Percentiles rank a stretch among this genome's conserved stretches.
Evolutionary conservation across 2,888 invertebrate species (phyloP).

Genomic region (Rambutsinella grinnellia): DNA sequence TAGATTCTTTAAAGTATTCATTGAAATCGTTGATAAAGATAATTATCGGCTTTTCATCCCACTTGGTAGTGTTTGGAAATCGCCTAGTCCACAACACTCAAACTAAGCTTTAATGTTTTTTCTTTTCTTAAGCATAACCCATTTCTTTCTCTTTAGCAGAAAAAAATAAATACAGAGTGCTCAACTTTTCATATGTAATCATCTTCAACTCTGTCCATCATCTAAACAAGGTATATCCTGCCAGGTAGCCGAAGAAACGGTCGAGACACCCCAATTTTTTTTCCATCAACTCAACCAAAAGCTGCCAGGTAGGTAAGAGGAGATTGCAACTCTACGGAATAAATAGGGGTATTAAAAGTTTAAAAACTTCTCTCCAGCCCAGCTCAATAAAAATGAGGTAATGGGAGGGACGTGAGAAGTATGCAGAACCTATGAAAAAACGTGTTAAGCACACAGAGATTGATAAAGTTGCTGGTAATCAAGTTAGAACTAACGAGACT

Average conservation of each 20-base stretch:
- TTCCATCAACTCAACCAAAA: conserved; percentile 27
- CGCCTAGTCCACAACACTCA: conserved; percentile 46
- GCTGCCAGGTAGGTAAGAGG: conserved; percentile 18
- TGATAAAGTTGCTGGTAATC: neutral
- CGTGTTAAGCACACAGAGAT: neutral
- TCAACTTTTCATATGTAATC: conserved; percentile 42
- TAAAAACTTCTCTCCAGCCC: conserved; percentile 46
- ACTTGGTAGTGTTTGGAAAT: conserved; percentile 55
- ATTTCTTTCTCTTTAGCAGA: conserved; percentile 24
- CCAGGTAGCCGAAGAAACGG: conserved; percentile 9
- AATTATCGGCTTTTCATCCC: conserved; percentile 52
- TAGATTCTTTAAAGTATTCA: no score
- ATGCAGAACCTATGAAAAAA: conserved; percentile 35
- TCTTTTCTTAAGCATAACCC: no score
- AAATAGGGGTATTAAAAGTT: conserved; percentile 34
- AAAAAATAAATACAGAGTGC: conserved; percentile 33
- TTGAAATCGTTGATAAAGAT: conserved; percentile 55
- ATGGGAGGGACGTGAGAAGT: conserved; percentile 65
- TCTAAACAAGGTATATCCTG: conserved; percentile 22
- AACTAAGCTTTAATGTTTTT: no score
- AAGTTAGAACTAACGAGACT: conserved; percentile 3
- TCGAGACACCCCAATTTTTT: conserved; percentile 33
- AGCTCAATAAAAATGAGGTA: conserved; percentile 56
- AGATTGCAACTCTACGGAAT: neutral
- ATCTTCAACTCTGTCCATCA: conserved; percentile 45